Evolutionary conservation across 1,140 invertebrate genomes (phyloP).

Genomic region (Venturia canescens): DNA sequence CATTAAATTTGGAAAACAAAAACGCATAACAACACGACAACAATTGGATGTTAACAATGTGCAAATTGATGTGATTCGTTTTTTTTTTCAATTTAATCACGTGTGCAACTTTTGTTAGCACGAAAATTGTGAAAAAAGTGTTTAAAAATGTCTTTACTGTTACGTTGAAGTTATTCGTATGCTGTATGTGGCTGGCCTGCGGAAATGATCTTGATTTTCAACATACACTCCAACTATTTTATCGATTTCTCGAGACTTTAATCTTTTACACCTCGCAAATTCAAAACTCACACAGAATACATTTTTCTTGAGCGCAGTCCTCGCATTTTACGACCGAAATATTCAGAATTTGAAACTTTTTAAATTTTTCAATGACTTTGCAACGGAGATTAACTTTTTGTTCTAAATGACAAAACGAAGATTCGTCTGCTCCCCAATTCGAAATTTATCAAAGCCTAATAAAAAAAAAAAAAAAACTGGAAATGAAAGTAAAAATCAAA

Average conservation of each 20-base stretch:
- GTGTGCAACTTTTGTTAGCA: conserved; percentile 5
- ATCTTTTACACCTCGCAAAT: not conserved
- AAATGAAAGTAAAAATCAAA: no score
- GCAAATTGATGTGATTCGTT: not conserved
- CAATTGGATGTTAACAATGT: conserved; percentile 3
- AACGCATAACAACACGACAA: not conserved
- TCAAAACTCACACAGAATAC: not conserved
- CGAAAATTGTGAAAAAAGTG: not conserved
- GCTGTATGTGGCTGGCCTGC: conserved; percentile 20
- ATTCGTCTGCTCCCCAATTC: no score
- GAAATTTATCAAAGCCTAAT: no score
- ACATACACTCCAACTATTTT: conserved; percentile 2
- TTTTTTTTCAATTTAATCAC: conserved; percentile 18
- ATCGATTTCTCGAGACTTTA: not conserved
- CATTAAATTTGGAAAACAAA: not conserved
- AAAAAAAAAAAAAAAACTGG: no score
- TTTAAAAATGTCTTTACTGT: not conserved
- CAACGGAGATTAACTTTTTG: no score
- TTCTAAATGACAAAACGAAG: no score
- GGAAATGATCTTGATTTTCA: not conserved
- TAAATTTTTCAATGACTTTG: no score
- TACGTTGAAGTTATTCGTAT: conserved; percentile 10
- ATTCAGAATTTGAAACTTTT: no score
- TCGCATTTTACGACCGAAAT: no score
- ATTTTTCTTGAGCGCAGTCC: not conserved